Conservation (phyloP, 2,797 vertebrate species). For the Muraenolepis orangiensis region DNA sequence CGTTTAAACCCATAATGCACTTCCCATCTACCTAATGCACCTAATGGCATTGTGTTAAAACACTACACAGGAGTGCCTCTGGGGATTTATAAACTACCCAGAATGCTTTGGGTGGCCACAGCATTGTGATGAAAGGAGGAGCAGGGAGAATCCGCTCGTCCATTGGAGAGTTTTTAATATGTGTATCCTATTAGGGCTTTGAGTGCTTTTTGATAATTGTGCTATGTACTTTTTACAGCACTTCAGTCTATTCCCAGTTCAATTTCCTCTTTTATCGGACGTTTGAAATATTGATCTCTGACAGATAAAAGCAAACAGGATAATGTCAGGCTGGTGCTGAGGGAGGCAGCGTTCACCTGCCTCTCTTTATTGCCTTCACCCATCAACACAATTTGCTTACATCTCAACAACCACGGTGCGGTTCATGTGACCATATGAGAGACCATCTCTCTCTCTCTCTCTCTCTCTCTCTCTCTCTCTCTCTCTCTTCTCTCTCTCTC, state of each 20-base stretch:
- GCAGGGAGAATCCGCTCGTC: constrained; percentile 82
- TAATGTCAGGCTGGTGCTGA: constrained; percentile 88
- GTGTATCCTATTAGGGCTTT: constrained; percentile 99
- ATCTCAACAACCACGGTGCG: constrained; percentile 80
- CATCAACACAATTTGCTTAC: constrained; percentile 98
- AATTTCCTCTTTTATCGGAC: constrained; percentile 99
- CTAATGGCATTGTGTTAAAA: constrained; percentile 84
- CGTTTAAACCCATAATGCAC: constrained; percentile 70
- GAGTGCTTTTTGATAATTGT: constrained; percentile 99
- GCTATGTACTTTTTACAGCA: constrained; percentile 99
- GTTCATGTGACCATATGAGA: constrained; percentile 81
- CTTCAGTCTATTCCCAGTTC: constrained; percentile 99
- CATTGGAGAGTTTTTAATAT: constrained; percentile 99
- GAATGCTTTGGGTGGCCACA: constrained; percentile 79
- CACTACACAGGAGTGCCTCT: constrained; percentile 73
- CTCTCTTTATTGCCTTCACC: constrained; percentile 96
- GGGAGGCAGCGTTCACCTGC: constrained; percentile 79
- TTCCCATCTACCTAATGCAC: constrained; percentile 89
- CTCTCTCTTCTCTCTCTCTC: background rate
- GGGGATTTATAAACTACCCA: constrained; percentile 83
- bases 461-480: background rate
- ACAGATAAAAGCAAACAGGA: constrained; percentile 99
- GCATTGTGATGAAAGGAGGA: constrained; percentile 85
- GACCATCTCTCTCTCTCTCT: constrained; percentile 5
- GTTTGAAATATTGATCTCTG: constrained; percentile 99